Conservation (phyloP, 2,888 invertebrate genomes). For the Drosophila robusta region DNA sequence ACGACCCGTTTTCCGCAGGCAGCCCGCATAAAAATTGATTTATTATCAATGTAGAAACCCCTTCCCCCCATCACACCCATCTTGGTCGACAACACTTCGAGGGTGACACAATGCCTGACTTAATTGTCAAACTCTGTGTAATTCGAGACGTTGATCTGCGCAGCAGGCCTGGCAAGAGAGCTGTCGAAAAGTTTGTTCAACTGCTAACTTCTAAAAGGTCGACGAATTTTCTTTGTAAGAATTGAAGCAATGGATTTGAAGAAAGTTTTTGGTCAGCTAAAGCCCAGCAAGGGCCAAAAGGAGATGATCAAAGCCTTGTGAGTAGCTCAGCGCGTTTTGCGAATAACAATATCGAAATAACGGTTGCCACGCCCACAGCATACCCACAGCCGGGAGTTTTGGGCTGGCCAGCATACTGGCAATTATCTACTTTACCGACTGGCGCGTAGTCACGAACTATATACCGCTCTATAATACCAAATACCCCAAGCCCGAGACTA, state of each 20-base stretch:
- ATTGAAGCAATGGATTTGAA: slow-evolving; percentile 48
- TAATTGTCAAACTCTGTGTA: slow-evolving; percentile 28
- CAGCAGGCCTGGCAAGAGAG: slow-evolving; percentile 23
- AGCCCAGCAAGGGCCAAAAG: slow-evolving; percentile 30
- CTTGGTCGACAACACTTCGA: not conserved
- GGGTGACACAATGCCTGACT: slow-evolving; percentile 20
- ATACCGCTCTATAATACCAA: slow-evolving; percentile 69
- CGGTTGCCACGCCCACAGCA: slow-evolving; percentile 38
- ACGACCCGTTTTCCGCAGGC: slow-evolving; percentile 18
- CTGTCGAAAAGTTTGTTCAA: slow-evolving; percentile 20
- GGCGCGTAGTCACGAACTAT: slow-evolving; percentile 54
- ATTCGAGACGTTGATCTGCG: not conserved
- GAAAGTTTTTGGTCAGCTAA: slow-evolving; percentile 19
- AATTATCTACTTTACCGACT: slow-evolving; percentile 60
- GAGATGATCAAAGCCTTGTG: slow-evolving; percentile 52
- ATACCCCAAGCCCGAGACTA: slow-evolving; percentile 47
- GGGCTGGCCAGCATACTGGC: slow-evolving; percentile 50
- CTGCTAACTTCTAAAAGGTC: not conserved
- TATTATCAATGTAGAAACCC: slow-evolving; percentile 29
- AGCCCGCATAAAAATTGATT: slow-evolving; percentile 54
- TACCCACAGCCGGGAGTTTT: slow-evolving; percentile 52
- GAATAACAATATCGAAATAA: no score
- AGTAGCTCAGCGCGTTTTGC: slow-evolving; percentile 28
- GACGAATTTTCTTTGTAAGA: slow-evolving; percentile 4
- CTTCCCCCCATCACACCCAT: no score